These are phyloP conservation scores for Neotragus pygmaeus DNA, from an alignment of 2,113 vertebrate genomes.

Conservation along the genomic window DNA sequence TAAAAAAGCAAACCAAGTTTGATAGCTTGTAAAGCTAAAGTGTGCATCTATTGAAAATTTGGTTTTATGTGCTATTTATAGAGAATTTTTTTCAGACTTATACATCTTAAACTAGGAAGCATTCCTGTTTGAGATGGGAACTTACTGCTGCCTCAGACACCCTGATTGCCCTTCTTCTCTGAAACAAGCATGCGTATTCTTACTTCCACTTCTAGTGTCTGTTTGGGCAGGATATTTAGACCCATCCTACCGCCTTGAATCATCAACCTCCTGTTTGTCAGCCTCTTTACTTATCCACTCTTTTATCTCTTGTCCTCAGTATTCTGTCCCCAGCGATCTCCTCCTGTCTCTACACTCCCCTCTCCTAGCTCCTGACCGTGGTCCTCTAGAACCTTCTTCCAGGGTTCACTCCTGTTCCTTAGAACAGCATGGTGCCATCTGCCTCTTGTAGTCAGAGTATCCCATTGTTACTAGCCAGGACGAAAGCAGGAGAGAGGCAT, in stretches of 20 bases:
- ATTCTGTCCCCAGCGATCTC: fast-evolving
- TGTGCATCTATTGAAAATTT: neutral
- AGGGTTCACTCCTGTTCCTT: neutral
- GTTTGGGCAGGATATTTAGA: neutral
- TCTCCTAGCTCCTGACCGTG: neutral
- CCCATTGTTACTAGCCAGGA: neutral
- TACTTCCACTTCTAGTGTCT: neutral
- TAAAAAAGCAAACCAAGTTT: neutral
- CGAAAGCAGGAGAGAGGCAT: neutral
- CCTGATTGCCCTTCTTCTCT: neutral
- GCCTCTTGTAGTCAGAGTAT: neutral
- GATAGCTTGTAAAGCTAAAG: neutral
- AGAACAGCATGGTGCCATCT: neutral
- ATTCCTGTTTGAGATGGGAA: neutral
- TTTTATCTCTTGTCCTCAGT: neutral
- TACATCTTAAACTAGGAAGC: neutral
- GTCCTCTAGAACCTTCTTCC: neutral
- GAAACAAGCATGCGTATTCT: neutral
- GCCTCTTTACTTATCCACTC: neutral
- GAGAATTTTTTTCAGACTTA: neutral
- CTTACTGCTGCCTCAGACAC: neutral
- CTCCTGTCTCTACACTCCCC: neutral
- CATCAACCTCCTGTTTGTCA: neutral
- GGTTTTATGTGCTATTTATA: neutral
- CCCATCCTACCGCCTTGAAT: fast-evolving